Evolutionary conservation across 1,140 invertebrate species (phyloP), one percentile per base, ranked within the genome.

Genomic region (Oreohelix idahoensis): DNA sequence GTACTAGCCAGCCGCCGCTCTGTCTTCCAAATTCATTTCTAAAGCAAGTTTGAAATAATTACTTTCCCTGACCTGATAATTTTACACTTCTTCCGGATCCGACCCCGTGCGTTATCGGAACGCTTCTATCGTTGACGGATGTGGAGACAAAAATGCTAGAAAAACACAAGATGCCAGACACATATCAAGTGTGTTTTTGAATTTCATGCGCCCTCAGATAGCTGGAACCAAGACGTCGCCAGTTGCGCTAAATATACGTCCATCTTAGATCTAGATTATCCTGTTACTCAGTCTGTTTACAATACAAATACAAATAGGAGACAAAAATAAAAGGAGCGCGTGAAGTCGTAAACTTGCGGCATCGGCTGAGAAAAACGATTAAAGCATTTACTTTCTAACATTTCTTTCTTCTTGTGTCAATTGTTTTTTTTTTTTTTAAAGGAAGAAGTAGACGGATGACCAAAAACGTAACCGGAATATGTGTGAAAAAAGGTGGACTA

Each of bases 111-210:
- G 74, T 76, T 76, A 76, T 76, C 74, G 15, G 45, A 76, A n/a
- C 39, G 74, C 45, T 51, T 76, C 42, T 53, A 76, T 76, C 74
- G 74, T 23, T 76, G 74, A 76, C 74, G 74, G 74, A 76, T 49
- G 74, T 49, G 71, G 74, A 76, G 74, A 76, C 74, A 45, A 76
- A 76, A 76, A 51, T 76, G 74, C 45, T 51, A 35, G 42, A 76
- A 76, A 76, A 76, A 76, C 74, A 76, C 45, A 51, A 45, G 74
- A 51, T 76, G 74, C 42, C 74, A 76, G 74, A 76, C 74, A 49
- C 42, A 51, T 76, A 76, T 76, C 74, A 76, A 45, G 74, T 76
- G 74, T 45, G 74, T 76, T 76, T 76, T 76, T 51, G 26, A 51
- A 29, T 45, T 76, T 29, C 74, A 49, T 76, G 74, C 74, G 39